Percentiles rank a stretch among this genome's conserved stretches.
Evolutionary conservation across 2,797 vertebrate genomes (phyloP).

Genomic region (Sebastes alutus): DNA sequence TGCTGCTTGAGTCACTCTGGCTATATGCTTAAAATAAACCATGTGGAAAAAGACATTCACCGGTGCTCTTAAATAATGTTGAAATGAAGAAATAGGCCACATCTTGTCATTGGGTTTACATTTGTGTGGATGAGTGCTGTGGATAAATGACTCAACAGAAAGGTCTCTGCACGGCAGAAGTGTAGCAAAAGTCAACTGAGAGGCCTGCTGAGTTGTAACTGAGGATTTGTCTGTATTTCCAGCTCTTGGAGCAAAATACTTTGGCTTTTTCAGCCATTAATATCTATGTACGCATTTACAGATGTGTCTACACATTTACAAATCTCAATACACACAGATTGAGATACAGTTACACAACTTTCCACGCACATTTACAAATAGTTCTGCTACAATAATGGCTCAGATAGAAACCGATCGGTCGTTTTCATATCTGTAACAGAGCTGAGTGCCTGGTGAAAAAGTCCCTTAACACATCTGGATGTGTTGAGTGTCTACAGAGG

Average conservation of each 20-base stretch:
- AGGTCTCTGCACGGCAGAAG: background rate
- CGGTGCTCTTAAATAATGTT: background rate
- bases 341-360: too few species aligned
- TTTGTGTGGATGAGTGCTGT: background rate
- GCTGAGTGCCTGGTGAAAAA: conserved; percentile 4
- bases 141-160: background rate
- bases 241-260: too few species aligned
- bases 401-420: background rate
- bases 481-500: conserved; percentile 13
- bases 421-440: conserved; percentile 9
- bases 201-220: too few species aligned
- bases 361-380: too few species aligned
- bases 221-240: too few species aligned
- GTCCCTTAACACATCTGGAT: conserved; percentile 46
- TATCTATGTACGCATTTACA: too few species aligned
- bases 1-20: background rate
- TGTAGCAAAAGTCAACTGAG: too few species aligned
- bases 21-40: conserved; percentile 16
- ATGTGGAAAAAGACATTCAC: background rate
- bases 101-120: background rate
- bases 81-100: background rate
- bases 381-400: too few species aligned
- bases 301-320: too few species aligned
- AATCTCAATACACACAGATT: too few species aligned
- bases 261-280: too few species aligned